phyloP scores from a whole-genome alignment of 2,797 vertebrate genomes.

The Mormyrus proboscirostris region DNA sequence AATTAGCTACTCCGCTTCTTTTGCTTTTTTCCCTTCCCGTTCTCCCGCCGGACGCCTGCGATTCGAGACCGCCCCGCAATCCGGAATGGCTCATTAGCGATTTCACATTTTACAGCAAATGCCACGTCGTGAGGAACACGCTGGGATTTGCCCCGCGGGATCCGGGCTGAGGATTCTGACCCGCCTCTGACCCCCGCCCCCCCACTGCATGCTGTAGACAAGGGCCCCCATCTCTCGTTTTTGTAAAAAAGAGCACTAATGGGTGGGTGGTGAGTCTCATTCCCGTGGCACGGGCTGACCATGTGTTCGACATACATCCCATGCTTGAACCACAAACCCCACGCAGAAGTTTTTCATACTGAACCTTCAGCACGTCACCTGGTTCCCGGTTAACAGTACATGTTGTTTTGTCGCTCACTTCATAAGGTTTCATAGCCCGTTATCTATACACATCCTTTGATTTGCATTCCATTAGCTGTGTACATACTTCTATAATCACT shows the following conservation, averaged over 20 bases:
- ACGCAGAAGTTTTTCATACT: background rate
- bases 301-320: background rate
- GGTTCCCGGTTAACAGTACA: background rate
- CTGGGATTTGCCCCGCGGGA: conserved; percentile 53
- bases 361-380: background rate
- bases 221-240: background rate
- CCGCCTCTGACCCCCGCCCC: background rate
- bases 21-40: background rate
- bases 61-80: conserved; percentile 40
- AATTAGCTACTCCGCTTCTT: conserved; percentile 46
- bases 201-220: background rate
- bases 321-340: background rate
- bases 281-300: background rate
- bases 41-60: conserved; percentile 39
- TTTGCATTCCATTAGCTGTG: background rate
- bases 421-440: background rate
- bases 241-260: background rate
- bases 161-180: conserved; percentile 16
- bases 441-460: background rate
- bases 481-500: background rate
- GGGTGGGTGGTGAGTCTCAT: background rate
- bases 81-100: background rate
- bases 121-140: conserved; percentile 44
- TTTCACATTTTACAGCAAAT: conserved; percentile 48
- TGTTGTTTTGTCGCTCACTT: background rate